A percentile compares a stretch with the other conserved stretches of the same genome.
Conservation (phyloP, 2,797 vertebrate genomes). For the Saguinus oedipus region DNA sequence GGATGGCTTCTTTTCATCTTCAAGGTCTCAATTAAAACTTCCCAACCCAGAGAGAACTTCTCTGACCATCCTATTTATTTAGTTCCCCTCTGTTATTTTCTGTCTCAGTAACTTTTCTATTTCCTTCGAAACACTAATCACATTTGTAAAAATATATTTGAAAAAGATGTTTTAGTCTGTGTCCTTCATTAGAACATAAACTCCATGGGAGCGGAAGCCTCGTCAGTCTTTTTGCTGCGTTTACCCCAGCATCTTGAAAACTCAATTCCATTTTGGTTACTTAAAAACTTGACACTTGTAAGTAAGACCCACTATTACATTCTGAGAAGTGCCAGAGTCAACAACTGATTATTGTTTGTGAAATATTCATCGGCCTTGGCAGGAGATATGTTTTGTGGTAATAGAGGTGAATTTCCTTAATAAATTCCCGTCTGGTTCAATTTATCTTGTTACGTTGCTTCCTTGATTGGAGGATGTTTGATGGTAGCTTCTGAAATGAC, state of each 20-base stretch:
- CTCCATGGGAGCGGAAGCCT: not conserved
- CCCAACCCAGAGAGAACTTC: not conserved
- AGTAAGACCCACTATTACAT: not conserved
- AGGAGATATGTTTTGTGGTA: not conserved
- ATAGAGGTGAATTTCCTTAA: not conserved
- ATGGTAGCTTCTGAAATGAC: not conserved
- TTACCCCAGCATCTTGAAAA: not conserved
- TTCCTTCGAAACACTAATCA: not conserved
- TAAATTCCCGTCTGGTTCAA: not conserved
- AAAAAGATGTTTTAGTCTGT: not conserved
- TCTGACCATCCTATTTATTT: not conserved
- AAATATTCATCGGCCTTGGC: conserved; percentile 26
- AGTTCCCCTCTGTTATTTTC: not conserved
- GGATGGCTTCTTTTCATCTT: not conserved
- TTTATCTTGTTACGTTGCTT: not conserved
- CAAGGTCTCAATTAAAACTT: not conserved
- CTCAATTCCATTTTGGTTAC: not conserved
- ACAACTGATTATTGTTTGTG: not conserved
- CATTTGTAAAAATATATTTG: not conserved
- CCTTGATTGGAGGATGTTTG: not conserved
- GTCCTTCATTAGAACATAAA: not conserved
- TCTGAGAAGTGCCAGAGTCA: not conserved
- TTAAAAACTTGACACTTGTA: not conserved
- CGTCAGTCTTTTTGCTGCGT: not conserved
- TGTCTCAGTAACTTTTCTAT: not conserved